These are phyloP conservation scores for Berghia stephanieae DNA, from an alignment of 1,140 invertebrate genomes.

Conservation along the genomic window DNA sequence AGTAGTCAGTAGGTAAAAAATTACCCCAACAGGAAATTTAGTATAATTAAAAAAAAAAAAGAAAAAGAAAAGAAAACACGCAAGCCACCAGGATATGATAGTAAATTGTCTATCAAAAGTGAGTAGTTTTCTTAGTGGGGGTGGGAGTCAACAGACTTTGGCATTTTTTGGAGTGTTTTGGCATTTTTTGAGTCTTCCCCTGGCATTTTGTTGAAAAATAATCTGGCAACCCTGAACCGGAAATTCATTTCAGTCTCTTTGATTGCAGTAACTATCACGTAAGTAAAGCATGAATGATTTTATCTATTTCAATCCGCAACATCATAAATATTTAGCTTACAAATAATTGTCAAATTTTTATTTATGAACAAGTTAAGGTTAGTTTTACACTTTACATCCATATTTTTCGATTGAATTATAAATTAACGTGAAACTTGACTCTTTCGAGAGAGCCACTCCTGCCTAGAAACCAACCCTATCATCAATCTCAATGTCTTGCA, in stretches of 20 bases:
- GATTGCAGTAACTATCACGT: slow-evolving; percentile 31
- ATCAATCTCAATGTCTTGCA: neutral
- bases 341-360: neutral
- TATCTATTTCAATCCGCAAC: neutral
- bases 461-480: neutral
- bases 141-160: neutral
- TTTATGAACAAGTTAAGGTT: neutral
- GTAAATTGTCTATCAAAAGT: neutral
- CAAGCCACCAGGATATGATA: neutral
- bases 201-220: too few relatives aligned
- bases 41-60: too few relatives aligned
- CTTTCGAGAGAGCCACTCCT: neutral
- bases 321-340: neutral
- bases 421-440: neutral
- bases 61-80: neutral
- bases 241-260: slow-evolving; percentile 25
- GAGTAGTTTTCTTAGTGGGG: neutral
- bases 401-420: neutral
- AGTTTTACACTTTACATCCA: neutral
- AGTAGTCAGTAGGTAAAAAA: too few relatives aligned
- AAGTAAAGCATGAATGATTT: neutral
- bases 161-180: neutral
- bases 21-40: too few relatives aligned
- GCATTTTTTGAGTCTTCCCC: too few relatives aligned
- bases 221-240: slow-evolving; percentile 13